Conservation (phyloP, 53 echinoderm and acorn worm genomes). For the Astropecten irregularis region DNA sequence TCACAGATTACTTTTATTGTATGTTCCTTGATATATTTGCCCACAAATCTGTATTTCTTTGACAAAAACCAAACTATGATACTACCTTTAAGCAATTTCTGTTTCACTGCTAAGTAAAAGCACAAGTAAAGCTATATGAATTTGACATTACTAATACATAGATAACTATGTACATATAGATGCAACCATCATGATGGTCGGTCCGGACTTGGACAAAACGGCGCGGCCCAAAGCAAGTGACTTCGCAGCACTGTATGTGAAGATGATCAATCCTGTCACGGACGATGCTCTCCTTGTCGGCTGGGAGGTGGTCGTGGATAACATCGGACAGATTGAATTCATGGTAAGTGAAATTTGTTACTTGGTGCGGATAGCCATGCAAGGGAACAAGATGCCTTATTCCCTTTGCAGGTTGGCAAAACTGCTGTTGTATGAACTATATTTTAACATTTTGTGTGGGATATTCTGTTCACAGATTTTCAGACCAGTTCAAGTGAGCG, state of each 20-base stretch:
- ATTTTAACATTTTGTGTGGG: background rate
- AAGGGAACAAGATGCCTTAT: background rate
- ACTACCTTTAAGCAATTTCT: too few species aligned
- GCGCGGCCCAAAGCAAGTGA: background rate
- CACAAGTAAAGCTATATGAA: too few species aligned
- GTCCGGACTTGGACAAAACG: background rate
- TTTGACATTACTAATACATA: too few species aligned
- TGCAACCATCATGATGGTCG: slow-evolving; percentile 1
- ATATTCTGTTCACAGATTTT: slow-evolving; percentile 28
- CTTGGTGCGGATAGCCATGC: background rate
- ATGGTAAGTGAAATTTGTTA: slow-evolving; percentile 40
- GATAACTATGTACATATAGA: too few species aligned
- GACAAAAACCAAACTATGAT: too few species aligned
- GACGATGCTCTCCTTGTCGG: slow-evolving; percentile 19
- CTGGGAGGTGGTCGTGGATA: slow-evolving; percentile 35
- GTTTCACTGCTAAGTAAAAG: too few species aligned
- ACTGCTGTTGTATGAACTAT: background rate
- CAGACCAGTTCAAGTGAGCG: background rate
- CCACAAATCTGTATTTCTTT: too few species aligned
- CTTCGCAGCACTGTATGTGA: too few species aligned
- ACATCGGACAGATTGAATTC: background rate
- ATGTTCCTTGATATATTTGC: too few species aligned
- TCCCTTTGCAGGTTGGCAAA: background rate
- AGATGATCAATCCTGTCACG: background rate
- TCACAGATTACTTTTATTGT: too few species aligned